Conservation (phyloP, 37 sponge, comb jelly and placozoan genomes). For the Haliclona indistincta region DNA sequence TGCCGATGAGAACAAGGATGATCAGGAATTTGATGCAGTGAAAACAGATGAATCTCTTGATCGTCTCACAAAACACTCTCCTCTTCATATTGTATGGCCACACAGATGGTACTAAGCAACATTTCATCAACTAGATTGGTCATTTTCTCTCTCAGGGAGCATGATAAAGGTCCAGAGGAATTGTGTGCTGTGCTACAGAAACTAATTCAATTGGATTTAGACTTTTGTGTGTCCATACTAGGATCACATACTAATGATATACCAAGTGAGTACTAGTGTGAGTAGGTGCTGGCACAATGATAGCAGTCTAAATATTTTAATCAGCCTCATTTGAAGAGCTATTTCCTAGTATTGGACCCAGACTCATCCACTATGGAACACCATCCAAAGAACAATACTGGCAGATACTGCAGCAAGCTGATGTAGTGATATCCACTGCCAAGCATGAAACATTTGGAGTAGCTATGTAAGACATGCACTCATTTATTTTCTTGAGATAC, state of each 20-base stretch:
- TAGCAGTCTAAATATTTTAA: not conserved
- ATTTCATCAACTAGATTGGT: conserved; percentile 1
- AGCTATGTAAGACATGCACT: conserved; percentile 68
- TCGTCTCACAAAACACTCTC: too few species aligned
- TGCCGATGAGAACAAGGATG: not conserved
- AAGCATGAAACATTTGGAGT: conserved; percentile 94
- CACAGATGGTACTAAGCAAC: conserved; percentile 74
- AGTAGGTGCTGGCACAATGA: not conserved
- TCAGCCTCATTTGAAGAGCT: conserved; percentile 21
- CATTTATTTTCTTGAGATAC: not conserved
- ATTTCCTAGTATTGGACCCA: conserved; percentile 22
- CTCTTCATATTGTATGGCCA: conserved; percentile 91
- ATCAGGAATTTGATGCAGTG: not conserved
- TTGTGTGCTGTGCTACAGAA: conserved; percentile 56
- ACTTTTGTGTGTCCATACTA: conserved; percentile 77
- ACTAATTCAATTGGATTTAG: conserved; percentile 37
- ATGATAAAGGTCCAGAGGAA: conserved; percentile 89
- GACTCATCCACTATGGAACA: conserved; percentile 49
- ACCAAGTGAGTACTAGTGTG: conserved; percentile 48
- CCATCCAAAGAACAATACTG: conserved; percentile 55
- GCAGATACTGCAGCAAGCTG: conserved; percentile 46
- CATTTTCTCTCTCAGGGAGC: conserved; percentile 64
- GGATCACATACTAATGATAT: conserved; percentile 79
- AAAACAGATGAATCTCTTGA: not conserved
- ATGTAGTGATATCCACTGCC: conserved; percentile 90